Evolutionary conservation across 1,140 invertebrate genomes (phyloP), one percentile per base, ranked within the genome.

Genomic region (Fopius arisanus): DNA sequence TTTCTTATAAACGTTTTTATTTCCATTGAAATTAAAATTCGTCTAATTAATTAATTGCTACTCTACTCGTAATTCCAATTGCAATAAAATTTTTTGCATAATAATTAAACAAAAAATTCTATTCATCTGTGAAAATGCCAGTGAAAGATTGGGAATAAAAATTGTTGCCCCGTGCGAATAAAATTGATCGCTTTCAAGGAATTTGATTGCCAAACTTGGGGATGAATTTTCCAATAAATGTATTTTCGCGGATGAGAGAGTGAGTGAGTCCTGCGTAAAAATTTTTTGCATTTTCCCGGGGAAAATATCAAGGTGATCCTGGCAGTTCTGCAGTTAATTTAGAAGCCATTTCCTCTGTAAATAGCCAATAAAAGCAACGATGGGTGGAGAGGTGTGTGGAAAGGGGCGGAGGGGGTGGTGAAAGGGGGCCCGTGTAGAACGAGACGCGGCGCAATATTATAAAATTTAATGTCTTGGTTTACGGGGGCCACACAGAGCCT

Each of bases 391-490:
- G 63, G 70, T 72, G 69, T 72, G 68, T 59, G 76, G 67, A 72
- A 65, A 73, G 67, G 59, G 70, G 43, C 68, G 62, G 19, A 19
- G 41, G 40, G 33, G 73, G 19, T 70, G 37, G 48, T 59, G 10
- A 62, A 72, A 43, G 43, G 29, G 63, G 48, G 70, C 51, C 65
- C 28, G 59, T 40, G 71, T 48, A 31, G 67, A 31, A 67, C 29
- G 77, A 78, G 80, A 74, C 74, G 79, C 74, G 72, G 67, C 80
- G 85, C 84, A 85, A 87, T 87, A 87, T 87, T 87, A 87, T 87
- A 88, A 87, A 87, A 88, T 87, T 87, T 87, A 87, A 88, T 87
- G 86, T 86, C 85, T 86, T 87, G 84, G 83, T 88, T 87, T 87
- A 88, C 84, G 87, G 85, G 79, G 81, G 16, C 14, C 43, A 48